Base-by-base conservation (phyloP, 2,797 vertebrate genomes). In the Alfaro cultratus region DNA sequence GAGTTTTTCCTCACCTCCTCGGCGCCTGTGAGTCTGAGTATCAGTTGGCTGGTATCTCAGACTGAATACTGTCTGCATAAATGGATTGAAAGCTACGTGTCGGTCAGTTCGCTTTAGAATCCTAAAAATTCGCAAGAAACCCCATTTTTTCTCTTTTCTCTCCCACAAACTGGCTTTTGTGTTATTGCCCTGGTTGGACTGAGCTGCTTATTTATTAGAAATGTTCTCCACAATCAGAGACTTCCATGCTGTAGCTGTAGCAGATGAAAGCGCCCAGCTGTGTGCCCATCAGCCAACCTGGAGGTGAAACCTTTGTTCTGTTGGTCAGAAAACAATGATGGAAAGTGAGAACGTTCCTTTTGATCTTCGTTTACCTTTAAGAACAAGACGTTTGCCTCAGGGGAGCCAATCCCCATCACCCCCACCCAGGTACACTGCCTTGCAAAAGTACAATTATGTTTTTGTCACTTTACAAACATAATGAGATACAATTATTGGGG, bases 11-110 rank as follows among this genome's bases (percentile, higher is more conserved):
- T 85, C 93, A 90, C 86, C 43, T 89, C 9, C 77, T 13, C 71
- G 96, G 97, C 96, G 97, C 96, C 97, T 79, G 36, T 16, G 79
- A 89, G 96, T 97, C 97, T 97, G 95, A 92, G 89, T 91, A 87
- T 93, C 90, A 91, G 86, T 53, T 78, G 89, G 77, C 76, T 89
- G 94, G 46, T 79, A 92, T 70, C 45, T 87, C 85, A 51, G 73
- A 46, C 78, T 73, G 1, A 83, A 77, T 82, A 21, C 78, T 75
- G 55, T 77, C 75, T 77, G 85, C 75, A 82, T 89, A 26, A 75
- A 88, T 73, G 16, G 67, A 83, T 57, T 62, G 70, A 71, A 43
- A 31, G 53, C 2, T 21, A 12, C 23, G 11, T 68, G n/a, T 43
- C 26, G 68, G 41, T 45, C 23, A n/a, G 39, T 71, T 13, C 15